A percentile compares a stretch with the other conserved stretches of the same genome.
Conservation (phyloP, 2,113 vertebrate species). For the Calidris pugnax region DNA sequence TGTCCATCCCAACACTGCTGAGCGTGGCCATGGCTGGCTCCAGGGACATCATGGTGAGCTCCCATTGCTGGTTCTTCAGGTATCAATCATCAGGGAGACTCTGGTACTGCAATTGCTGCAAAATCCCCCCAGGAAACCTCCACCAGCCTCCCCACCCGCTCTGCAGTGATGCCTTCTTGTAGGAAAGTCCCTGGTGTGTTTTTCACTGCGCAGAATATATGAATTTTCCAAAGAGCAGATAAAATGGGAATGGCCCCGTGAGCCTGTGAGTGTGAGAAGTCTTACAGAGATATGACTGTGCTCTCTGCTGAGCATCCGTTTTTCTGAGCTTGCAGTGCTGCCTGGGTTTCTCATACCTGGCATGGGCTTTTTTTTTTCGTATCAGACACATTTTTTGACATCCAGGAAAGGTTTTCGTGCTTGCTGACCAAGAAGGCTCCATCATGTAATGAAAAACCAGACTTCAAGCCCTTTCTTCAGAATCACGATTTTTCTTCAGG, state of each 20-base stretch:
- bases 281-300: neutral
- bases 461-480: neutral
- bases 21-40: neutral
- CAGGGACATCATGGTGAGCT: fast-evolving
- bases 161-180: neutral
- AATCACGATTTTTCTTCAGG: neutral
- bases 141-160: neutral
- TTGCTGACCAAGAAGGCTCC: neutral
- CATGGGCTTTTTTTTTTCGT: neutral
- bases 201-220: neutral
- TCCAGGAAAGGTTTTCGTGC: neutral
- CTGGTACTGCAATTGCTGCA: neutral
- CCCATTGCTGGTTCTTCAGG: neutral
- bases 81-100: neutral
- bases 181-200: neutral
- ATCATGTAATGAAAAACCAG: neutral
- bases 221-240: neutral
- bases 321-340: neutral
- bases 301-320: neutral
- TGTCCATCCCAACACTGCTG: neutral
- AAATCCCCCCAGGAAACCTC: neutral
- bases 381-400: neutral
- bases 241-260: neutral
- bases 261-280: neutral
- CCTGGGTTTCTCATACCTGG: neutral